Evolutionary conservation across 2,113 vertebrate genomes (phyloP), one percentile per base, ranked within the genome.

Genomic region (Corydoras sp.): DNA sequence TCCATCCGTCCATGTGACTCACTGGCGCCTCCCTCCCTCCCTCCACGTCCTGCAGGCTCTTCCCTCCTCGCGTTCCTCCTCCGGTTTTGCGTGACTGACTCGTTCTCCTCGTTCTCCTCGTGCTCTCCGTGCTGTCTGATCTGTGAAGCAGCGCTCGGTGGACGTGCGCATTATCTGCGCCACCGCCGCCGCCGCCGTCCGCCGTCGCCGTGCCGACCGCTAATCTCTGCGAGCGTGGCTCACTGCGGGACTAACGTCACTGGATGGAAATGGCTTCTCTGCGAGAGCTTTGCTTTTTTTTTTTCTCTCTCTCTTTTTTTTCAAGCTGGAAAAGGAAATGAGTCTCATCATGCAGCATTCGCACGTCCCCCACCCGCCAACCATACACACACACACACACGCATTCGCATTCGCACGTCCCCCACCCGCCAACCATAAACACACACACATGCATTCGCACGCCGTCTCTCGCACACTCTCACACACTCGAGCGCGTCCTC

Each of bases 161-260:
- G 71, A 71, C 15, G 51, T 63, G 48, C 66, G 61, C 55, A 72
- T 77, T 77, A 77, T 77, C 79, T 72, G 58, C 18, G 54, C 55
- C 64, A 70, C 68, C 49, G 43, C 69, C 72, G 72, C 29, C 32
- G 29, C 54, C 24, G 61, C 73, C 65, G 77, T 76, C 69, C 72
- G 72, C 29, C 32, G 29, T 54, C 24, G 61, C 73, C 65, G 77
- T 76, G 77, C 81, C 79, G 74, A 77, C 30, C 18, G 59, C 68
- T 81, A 79, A 83, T 81, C 81, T 77, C 67, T 73, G 67, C 75
- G 77, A 79, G 79, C 75, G 78, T 77, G 70, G 74, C 66, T 80
- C 77, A 81, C 58, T 48, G 73, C 71, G 50, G 56, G 58, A 15
- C 35, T 79, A 77, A 69, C 76, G 59, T 75, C 61, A 62, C 76